Evolutionary conservation across 2,113 vertebrate genomes (phyloP).

Genomic region (Ondatra zibethicus): DNA sequence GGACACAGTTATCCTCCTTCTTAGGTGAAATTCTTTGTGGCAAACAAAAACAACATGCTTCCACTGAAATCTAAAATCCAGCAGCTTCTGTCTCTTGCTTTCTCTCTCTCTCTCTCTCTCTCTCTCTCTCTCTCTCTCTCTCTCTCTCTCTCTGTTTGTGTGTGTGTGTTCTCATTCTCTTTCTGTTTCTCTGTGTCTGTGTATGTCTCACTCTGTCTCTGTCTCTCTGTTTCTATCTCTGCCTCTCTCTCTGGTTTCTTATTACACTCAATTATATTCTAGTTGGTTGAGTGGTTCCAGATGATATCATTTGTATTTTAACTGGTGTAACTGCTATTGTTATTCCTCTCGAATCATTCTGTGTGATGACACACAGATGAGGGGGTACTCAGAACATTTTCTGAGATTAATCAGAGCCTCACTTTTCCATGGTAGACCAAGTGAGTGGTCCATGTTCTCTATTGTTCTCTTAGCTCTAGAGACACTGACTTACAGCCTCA

Average conservation of each 20-base stretch:
- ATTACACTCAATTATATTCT: constrained; percentile 86
- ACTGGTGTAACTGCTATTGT: constrained; percentile 46
- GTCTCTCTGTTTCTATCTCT: constrained; percentile 54
- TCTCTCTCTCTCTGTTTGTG: constrained; percentile 25
- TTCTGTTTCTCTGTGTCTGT: constrained; percentile 64
- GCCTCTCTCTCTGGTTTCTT: constrained; percentile 79
- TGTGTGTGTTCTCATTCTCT: constrained; percentile 38
- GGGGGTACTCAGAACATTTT: not conserved
- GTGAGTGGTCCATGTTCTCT: not conserved
- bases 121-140: constrained; percentile 68
- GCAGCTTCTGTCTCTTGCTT: constrained; percentile 44
- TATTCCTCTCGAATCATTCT: constrained; percentile 26
- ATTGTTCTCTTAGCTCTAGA: not conserved
- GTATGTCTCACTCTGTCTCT: constrained; percentile 52
- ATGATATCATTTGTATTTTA: constrained; percentile 83
- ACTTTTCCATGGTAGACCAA: not conserved
- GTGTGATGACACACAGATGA: not conserved
- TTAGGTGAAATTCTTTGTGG: constrained; percentile 74
- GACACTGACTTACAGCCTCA: not conserved
- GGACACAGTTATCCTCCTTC: constrained; percentile 70
- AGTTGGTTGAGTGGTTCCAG: constrained; percentile 85
- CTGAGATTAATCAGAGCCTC: not conserved
- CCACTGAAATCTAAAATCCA: constrained; percentile 59
- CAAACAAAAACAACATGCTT: constrained; percentile 62
- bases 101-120: not conserved